A percentile compares a stretch with the other conserved stretches of the same genome.
Evolutionary conservation across 1,140 invertebrate species (phyloP).

Genomic region (Hormaphis cornu): DNA sequence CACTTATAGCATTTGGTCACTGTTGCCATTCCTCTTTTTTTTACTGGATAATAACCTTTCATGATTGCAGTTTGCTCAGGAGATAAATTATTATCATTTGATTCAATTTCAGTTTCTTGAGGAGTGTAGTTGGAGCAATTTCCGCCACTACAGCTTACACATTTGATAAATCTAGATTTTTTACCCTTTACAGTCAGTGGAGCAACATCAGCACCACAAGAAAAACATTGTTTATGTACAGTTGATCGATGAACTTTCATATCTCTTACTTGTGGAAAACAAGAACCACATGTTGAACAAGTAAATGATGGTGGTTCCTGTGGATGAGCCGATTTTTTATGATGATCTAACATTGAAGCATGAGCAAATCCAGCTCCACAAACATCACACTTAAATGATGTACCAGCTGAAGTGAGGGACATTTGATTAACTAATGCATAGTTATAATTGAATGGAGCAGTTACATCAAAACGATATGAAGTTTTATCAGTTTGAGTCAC

Average conservation of each 20-base stretch:
- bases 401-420: constrained; percentile 53
- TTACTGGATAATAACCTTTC: constrained; percentile 67
- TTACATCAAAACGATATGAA: constrained; percentile 47
- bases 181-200: constrained; percentile 42
- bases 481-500: constrained; percentile 46
- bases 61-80: constrained; percentile 35
- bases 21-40: constrained; percentile 66
- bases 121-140: constrained; percentile 12
- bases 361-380: constrained; percentile 73
- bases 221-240: constrained; percentile 43
- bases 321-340: constrained; percentile 48
- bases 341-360: constrained; percentile 64
- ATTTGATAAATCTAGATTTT: constrained; percentile 39
- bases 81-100: constrained; percentile 15
- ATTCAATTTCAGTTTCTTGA: constrained; percentile 9
- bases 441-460: constrained; percentile 49
- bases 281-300: constrained; percentile 39
- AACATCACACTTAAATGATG: constrained; percentile 74
- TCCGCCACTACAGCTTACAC: constrained; percentile 25
- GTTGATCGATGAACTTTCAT: constrained; percentile 40
- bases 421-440: constrained; percentile 49
- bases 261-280: constrained; percentile 38
- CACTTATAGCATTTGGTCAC: constrained; percentile 79
- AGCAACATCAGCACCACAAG: constrained; percentile 45
- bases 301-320: constrained; percentile 36